Conservation (phyloP, 2,888 invertebrate genomes). For the Eueremaeus valkanovi region DNA sequence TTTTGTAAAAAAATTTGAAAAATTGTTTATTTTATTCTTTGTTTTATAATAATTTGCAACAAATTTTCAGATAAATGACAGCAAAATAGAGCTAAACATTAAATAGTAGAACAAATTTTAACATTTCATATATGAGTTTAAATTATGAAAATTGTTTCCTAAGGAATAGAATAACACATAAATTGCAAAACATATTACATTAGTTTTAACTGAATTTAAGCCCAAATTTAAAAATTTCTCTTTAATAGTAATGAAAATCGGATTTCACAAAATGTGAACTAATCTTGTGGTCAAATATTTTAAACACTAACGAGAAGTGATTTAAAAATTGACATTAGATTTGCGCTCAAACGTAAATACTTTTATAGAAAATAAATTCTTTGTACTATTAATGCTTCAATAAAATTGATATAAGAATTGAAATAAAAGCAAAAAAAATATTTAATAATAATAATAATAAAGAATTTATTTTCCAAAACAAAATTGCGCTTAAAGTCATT, state of each 20-base stretch:
- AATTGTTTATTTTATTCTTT: too few relatives aligned
- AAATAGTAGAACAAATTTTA: too few relatives aligned
- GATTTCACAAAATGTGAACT: slow-evolving; percentile 4
- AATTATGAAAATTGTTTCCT: slow-evolving; percentile 22
- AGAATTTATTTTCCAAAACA: slow-evolving; percentile 1
- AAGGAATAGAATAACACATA: too few relatives aligned
- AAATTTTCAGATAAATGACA: too few relatives aligned
- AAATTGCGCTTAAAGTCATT: neutral
- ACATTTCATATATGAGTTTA: neutral
- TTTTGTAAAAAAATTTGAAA: too few relatives aligned
- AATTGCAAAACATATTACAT: too few relatives aligned
- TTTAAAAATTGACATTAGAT: neutral
- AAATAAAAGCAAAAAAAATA: neutral
- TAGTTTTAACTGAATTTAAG: too few relatives aligned
- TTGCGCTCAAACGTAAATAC: neutral
- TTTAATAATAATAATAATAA: neutral
- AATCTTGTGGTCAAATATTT: slow-evolving; percentile 25
- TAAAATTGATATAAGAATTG: neutral
- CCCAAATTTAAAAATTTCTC: neutral
- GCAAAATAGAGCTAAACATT: too few relatives aligned
- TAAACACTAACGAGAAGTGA: slow-evolving; percentile 24
- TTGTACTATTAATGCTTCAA: neutral
- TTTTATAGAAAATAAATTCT: neutral
- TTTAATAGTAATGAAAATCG: neutral
- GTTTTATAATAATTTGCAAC: too few relatives aligned